phyloP scores from a whole-genome alignment of 2,888 invertebrate species.

The Caradrina kadenii region DNA sequence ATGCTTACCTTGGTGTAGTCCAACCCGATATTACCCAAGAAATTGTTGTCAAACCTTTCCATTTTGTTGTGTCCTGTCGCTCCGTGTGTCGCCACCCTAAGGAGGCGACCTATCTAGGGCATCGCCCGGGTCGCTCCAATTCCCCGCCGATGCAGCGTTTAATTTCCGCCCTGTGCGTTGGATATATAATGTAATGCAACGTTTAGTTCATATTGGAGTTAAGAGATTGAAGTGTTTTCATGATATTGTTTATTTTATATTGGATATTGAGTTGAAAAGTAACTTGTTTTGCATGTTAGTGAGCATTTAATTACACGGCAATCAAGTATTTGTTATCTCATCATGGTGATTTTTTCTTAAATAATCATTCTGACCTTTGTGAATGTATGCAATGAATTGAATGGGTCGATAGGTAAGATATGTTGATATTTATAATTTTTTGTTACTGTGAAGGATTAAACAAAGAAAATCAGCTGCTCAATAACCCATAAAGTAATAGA shows the following conservation, averaged over 20 bases:
- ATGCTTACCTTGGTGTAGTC: no score
- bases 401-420: no score
- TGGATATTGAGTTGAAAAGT: background rate
- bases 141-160: conserved; percentile 65
- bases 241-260: conserved; percentile 16
- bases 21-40: background rate
- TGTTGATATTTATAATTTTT: no score
- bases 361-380: no score
- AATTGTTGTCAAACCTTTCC: background rate
- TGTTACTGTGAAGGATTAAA: no score
- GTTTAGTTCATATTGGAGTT: conserved; percentile 31
- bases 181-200: conserved; percentile 51
- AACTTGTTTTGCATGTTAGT: background rate
- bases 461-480: no score
- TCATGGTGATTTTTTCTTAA: no score
- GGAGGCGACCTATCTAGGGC: conserved; percentile 60
- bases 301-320: background rate
- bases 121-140: conserved; percentile 66
- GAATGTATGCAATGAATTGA: no score
- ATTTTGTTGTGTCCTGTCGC: conserved; percentile 21
- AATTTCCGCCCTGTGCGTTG: conserved; percentile 67
- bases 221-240: conserved; percentile 23
- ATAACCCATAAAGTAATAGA: background rate
- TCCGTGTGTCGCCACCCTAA: conserved; percentile 39
- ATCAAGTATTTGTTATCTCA: no score